Percentiles rank a stretch among this genome's conserved stretches.
Conservation (phyloP, 1,140 invertebrate species). For the Chymomyza costata region DNA sequence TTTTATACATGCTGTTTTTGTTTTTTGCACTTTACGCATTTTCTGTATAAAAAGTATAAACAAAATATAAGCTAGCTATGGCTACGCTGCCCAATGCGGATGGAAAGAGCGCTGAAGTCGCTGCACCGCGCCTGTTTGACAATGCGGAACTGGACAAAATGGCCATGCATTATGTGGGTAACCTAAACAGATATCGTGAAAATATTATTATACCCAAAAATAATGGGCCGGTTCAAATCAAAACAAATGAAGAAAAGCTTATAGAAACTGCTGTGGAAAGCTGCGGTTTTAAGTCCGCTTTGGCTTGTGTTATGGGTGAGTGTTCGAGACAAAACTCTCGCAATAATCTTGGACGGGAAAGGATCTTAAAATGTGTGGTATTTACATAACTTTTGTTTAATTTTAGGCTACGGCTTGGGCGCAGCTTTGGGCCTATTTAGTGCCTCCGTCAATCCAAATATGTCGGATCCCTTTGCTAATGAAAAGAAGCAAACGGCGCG, state of each 20-base stretch:
- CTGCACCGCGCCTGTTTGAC: slow-evolving; percentile 65
- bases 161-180: slow-evolving; percentile 81
- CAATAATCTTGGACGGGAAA: not conserved
- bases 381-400: slow-evolving; percentile 3
- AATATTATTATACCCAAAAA: slow-evolving; percentile 88
- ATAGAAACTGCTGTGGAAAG: slow-evolving; percentile 93
- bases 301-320: slow-evolving; percentile 93
- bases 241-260: slow-evolving; percentile 90
- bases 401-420: slow-evolving; percentile 92
- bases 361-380: too few species aligned
- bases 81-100: slow-evolving; percentile 33
- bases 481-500: slow-evolving; percentile 89
- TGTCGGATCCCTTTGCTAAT: slow-evolving; percentile 80
- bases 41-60: slow-evolving; percentile 35
- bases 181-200: slow-evolving; percentile 82
- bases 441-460: slow-evolving; percentile 94
- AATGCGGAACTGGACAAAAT: slow-evolving; percentile 78
- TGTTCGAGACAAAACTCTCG: too few species aligned
- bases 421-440: slow-evolving; percentile 96
- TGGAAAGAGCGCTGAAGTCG: not conserved
- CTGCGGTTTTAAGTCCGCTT: slow-evolving; percentile 91
- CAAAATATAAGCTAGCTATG: slow-evolving; percentile 30
- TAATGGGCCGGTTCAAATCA: slow-evolving; percentile 85
- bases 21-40: slow-evolving; percentile 8
- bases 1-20: slow-evolving; percentile 7